A percentile compares a stretch with the other conserved stretches of the same genome.
Evolutionary conservation across 2,888 invertebrate genomes (phyloP).

Genomic region (Drosophila ezoana): DNA sequence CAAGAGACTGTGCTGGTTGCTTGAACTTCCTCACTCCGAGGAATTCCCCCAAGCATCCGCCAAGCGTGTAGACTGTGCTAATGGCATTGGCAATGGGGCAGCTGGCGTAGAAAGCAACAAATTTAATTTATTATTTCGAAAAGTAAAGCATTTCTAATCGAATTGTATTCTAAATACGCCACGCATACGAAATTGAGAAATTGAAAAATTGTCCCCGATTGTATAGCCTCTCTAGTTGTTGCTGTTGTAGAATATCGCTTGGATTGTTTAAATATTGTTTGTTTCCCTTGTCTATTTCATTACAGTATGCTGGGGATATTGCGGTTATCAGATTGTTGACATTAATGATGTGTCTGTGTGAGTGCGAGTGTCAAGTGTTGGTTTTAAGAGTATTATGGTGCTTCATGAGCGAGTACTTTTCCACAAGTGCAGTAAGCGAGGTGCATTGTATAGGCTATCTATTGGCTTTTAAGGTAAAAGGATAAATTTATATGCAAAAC

Average conservation of each 20-base stretch:
- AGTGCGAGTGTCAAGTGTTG: not conserved
- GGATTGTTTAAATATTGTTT: slow-evolving; percentile 71
- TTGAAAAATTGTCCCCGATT: slow-evolving; percentile 67
- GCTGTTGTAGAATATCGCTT: slow-evolving; percentile 24
- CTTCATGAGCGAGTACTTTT: not conserved
- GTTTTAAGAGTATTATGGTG: not conserved
- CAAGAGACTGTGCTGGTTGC: slow-evolving; percentile 41
- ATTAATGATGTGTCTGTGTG: slow-evolving; percentile 64
- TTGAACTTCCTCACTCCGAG: not conserved
- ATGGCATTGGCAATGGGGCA: slow-evolving; percentile 75
- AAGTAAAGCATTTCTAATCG: slow-evolving; percentile 84
- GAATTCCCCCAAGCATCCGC: not conserved
- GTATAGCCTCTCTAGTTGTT: slow-evolving; percentile 28
- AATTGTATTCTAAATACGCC: slow-evolving; percentile 84
- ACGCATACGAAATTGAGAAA: slow-evolving; percentile 78
- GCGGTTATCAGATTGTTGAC: slow-evolving; percentile 74
- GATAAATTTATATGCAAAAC: too few relatives aligned
- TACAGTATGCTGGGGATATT: slow-evolving; percentile 35
- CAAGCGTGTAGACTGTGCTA: slow-evolving; percentile 71
- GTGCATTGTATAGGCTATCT: too few relatives aligned
- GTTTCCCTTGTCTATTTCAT: slow-evolving; percentile 18
- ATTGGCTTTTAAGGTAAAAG: too few relatives aligned
- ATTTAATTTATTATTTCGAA: slow-evolving; percentile 83
- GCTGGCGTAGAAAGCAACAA: slow-evolving; percentile 51
- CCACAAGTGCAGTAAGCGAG: too few relatives aligned